These are phyloP conservation scores for Chamaea fasciata DNA, from an alignment of 2,113 vertebrate genomes.

Conservation along the genomic window DNA sequence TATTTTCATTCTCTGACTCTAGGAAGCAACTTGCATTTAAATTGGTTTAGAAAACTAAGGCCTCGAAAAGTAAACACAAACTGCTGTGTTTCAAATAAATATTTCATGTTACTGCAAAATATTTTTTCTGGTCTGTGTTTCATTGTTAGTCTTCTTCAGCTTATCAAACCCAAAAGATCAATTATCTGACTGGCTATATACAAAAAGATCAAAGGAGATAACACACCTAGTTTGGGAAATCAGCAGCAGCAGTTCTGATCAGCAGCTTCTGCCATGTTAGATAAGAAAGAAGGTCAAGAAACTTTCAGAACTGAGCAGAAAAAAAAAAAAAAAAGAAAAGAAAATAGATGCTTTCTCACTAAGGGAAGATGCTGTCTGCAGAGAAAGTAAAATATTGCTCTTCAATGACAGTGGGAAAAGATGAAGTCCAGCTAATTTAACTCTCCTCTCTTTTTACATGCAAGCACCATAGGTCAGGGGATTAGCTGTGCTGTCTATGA, in stretches of 20 bases:
- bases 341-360: background rate
- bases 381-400: background rate
- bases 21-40: background rate
- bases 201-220: background rate
- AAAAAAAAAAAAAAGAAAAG: background rate
- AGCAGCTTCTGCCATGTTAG: background rate
- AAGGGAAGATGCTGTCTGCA: background rate
- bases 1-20: background rate
- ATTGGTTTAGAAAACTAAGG: background rate
- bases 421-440: background rate
- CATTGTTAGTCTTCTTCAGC: background rate
- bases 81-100: background rate
- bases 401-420: background rate
- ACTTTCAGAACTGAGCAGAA: background rate
- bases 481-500: background rate
- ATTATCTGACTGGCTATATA: slow-evolving; percentile 18
- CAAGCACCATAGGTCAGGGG: background rate
- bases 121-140: background rate
- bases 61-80: background rate
- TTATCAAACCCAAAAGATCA: slow-evolving; percentile 2
- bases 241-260: background rate
- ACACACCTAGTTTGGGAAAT: background rate
- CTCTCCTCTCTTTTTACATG: background rate
- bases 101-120: background rate
- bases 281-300: slow-evolving; percentile 16